A percentile compares a stretch with the other conserved stretches of the same genome.
Conservation (phyloP, 2,888 invertebrate genomes). For the Drosophila antonietae region DNA sequence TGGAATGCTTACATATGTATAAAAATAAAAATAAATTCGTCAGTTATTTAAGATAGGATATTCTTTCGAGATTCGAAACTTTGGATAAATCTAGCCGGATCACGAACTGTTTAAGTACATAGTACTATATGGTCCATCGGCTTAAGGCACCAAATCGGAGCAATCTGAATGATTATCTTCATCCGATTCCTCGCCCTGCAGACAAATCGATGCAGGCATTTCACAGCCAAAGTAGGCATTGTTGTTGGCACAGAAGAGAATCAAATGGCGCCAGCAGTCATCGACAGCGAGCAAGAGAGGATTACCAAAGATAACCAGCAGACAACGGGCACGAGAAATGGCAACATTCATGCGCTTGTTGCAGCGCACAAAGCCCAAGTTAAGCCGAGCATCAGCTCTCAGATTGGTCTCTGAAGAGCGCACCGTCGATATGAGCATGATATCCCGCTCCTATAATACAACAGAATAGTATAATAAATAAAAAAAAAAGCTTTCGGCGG, state of each 20-base stretch:
- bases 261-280: constrained; percentile 88
- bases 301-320: constrained; percentile 93
- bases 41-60: not conserved
- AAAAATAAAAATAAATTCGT: constrained; percentile 18
- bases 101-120: not conserved
- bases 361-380: constrained; percentile 90
- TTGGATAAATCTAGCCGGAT: constrained; percentile 38
- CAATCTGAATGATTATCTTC: not conserved
- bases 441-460: constrained; percentile 82
- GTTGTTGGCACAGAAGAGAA: constrained; percentile 87
- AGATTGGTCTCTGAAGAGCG: constrained; percentile 85
- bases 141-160: constrained; percentile 16
- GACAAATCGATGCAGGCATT: constrained; percentile 83
- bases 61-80: constrained; percentile 3
- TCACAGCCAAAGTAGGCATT: constrained; percentile 90
- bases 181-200: not conserved
- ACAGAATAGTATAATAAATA: not conserved
- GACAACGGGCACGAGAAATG: constrained; percentile 90
- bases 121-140: too few relatives aligned
- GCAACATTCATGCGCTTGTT: constrained; percentile 95
- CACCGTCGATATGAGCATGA: constrained; percentile 91
- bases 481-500: not conserved
- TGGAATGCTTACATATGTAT: constrained; percentile 1
- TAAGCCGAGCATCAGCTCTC: constrained; percentile 85
- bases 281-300: constrained; percentile 89